Percentiles rank a stretch among this genome's conserved stretches.
Conservation (phyloP, 2,797 vertebrate species). For the Phylloscopus collybita region DNA sequence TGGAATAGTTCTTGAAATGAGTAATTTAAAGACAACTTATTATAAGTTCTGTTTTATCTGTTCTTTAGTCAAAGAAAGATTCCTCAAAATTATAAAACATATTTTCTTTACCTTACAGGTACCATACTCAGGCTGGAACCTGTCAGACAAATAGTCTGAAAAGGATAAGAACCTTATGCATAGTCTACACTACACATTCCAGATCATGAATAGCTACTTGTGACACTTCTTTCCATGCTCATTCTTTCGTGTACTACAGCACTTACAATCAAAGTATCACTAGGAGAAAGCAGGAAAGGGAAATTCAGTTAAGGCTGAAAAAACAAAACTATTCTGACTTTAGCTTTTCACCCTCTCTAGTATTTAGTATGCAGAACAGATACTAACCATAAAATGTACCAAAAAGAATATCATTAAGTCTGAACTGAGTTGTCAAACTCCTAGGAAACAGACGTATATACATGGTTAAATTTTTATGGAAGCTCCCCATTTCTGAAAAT, state of each 20-base stretch:
- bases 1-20: background rate
- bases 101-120: background rate
- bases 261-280: background rate
- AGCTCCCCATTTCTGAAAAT: background rate
- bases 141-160: background rate
- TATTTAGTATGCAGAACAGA: background rate
- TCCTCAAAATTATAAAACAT: background rate
- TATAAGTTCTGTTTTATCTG: background rate
- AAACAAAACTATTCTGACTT: background rate
- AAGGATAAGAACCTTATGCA: background rate
- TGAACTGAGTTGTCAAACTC: background rate
- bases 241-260: background rate
- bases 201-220: background rate
- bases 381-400: background rate
- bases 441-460: background rate
- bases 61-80: background rate
- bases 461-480: background rate
- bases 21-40: background rate
- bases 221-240: background rate
- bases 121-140: background rate
- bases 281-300: background rate
- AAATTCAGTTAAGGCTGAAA: background rate
- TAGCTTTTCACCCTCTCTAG: background rate
- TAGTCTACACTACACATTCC: rapidly evolving
- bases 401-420: background rate